A percentile compares a stretch with the other conserved stretches of the same genome.
Evolutionary conservation across 1,140 invertebrate genomes (phyloP).

Genomic region (Babylonia areolata): DNA sequence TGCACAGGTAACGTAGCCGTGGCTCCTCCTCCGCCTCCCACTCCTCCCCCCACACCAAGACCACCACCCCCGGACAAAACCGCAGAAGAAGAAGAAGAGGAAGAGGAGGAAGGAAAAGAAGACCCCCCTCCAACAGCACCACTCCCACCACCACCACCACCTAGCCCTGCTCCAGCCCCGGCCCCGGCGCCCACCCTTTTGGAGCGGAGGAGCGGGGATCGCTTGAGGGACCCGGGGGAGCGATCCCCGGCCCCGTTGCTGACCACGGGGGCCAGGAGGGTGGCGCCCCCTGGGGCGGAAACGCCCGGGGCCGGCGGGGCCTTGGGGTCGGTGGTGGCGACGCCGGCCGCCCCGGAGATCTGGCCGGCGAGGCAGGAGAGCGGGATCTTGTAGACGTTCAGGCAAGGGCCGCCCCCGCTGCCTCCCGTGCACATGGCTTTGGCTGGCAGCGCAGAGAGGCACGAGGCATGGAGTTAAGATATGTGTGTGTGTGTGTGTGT

Average conservation of each 20-base stretch:
- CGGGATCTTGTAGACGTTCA: slow-evolving; percentile 69
- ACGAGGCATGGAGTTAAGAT: too few relatives aligned
- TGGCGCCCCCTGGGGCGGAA: slow-evolving; percentile 44
- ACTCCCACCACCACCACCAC: too few relatives aligned
- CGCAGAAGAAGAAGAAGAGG: too few relatives aligned
- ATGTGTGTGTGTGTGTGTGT: too few relatives aligned
- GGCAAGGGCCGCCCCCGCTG: slow-evolving; percentile 38
- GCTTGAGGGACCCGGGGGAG: slow-evolving; percentile 48
- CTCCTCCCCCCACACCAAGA: too few relatives aligned
- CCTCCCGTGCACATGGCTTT: not conserved
- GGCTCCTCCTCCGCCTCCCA: too few relatives aligned
- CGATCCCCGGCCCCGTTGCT: slow-evolving; percentile 45
- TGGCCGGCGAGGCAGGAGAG: slow-evolving; percentile 69
- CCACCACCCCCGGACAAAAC: too few relatives aligned
- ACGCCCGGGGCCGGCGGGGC: not conserved
- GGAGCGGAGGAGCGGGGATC: slow-evolving; percentile 65
- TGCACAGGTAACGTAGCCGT: too few relatives aligned
- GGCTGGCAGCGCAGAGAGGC: too few relatives aligned
- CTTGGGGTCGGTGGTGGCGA: not conserved
- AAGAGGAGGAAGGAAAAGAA: too few relatives aligned
- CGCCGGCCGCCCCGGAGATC: slow-evolving; percentile 41
- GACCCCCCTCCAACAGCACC: too few relatives aligned
- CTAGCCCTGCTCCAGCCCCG: too few relatives aligned
- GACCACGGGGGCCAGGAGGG: slow-evolving; percentile 64
- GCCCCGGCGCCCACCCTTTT: slow-evolving; percentile 44